These are phyloP conservation scores for Coregonus ussuriensis DNA, from an alignment of 2,797 vertebrate species.

Conservation along the genomic window DNA sequence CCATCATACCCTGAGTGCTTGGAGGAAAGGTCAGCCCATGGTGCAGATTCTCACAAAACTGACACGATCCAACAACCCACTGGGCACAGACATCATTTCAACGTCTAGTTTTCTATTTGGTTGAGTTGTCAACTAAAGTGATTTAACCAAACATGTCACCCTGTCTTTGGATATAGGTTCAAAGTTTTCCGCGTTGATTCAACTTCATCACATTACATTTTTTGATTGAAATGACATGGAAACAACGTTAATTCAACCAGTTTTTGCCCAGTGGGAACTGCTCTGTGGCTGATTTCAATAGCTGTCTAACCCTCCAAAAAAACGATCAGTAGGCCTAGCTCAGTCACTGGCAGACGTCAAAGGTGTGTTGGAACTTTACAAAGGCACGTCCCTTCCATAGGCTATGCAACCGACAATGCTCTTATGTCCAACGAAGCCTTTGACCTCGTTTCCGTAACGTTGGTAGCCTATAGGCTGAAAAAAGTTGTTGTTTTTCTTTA, in stretches of 20 bases:
- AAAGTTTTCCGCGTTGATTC: too few species aligned
- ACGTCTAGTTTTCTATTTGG: too few species aligned
- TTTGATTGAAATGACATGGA: too few species aligned
- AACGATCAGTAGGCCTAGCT: background rate
- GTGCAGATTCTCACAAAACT: background rate
- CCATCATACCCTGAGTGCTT: too few species aligned
- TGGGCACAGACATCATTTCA: too few species aligned
- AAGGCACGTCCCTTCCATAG: background rate
- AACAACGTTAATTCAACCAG: too few species aligned
- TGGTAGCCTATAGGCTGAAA: background rate
- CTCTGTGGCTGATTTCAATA: constrained; percentile 37
- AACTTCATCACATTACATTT: too few species aligned
- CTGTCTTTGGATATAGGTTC: too few species aligned
- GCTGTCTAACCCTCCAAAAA: constrained; percentile 53
- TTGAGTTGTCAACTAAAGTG: too few species aligned
- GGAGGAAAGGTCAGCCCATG: constrained; percentile 10
- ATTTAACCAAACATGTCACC: too few species aligned
- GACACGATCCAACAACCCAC: background rate
- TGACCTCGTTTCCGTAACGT: background rate
- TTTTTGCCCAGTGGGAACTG: too few species aligned
- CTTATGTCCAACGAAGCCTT: background rate
- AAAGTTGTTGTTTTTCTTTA: background rate
- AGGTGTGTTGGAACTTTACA: constrained; percentile 29
- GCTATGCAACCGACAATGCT: background rate
- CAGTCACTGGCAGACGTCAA: constrained; percentile 53